Percentiles rank a stretch among this genome's conserved stretches.
Evolutionary conservation across 2,888 invertebrate species (phyloP).

Genomic region (Latrodectus elegans): DNA sequence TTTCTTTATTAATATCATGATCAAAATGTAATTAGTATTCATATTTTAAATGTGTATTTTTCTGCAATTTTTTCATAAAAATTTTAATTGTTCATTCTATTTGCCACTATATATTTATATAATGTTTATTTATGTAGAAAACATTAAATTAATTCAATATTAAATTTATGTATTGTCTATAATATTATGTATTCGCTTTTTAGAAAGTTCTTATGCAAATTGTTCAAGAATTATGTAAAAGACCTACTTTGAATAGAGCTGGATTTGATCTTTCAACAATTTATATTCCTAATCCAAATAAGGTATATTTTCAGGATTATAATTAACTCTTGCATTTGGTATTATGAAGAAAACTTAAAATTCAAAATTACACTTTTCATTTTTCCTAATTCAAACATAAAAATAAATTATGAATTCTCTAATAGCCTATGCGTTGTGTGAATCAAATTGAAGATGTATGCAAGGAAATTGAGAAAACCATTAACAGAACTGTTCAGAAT

Average conservation of each 20-base stretch:
- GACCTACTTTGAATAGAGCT: conserved; percentile 78
- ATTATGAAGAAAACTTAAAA: neutral
- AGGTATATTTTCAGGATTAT: conserved; percentile 73
- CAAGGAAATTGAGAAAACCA: conserved; percentile 78
- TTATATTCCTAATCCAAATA: conserved; percentile 77
- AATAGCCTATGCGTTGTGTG: conserved; percentile 76
- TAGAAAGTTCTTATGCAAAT: conserved; percentile 80
- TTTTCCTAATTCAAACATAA: no score
- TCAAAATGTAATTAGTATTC: no score
- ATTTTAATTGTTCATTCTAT: no score
- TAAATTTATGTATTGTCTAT: neutral
- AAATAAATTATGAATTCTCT: no score
- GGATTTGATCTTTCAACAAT: conserved; percentile 80
- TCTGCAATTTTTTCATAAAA: no score
- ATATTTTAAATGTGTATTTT: no score
- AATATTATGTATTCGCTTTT: conserved; percentile 12
- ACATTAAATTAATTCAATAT: no score
- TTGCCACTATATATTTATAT: no score
- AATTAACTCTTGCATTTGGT: no score
- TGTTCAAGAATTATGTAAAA: conserved; percentile 79
- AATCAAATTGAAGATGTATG: conserved; percentile 79
- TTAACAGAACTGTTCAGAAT: conserved; percentile 79
- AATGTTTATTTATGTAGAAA: no score
- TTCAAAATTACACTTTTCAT: neutral
- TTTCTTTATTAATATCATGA: no score